Conservation (phyloP, 1,140 invertebrate species). For the Wiebesia pumilae region DNA sequence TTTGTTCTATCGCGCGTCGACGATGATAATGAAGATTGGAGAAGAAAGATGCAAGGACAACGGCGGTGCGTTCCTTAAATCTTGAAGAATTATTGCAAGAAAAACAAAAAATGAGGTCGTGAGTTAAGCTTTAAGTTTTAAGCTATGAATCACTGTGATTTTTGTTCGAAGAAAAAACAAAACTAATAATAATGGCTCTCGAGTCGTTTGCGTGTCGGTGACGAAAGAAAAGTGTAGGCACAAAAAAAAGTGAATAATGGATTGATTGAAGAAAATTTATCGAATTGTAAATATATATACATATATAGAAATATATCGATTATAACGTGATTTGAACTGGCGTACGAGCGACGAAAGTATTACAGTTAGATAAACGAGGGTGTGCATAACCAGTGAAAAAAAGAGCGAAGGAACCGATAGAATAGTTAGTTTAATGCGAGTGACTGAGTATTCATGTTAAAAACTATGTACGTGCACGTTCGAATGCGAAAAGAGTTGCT, state of each 20-base stretch:
- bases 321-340: slow-evolving; percentile 23
- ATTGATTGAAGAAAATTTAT: slow-evolving; percentile 50
- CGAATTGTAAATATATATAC: slow-evolving; percentile 56
- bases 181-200: slow-evolving; percentile 38
- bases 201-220: slow-evolving; percentile 49
- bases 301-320: slow-evolving; percentile 44
- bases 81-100: slow-evolving; percentile 27
- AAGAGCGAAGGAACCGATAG: not conserved
- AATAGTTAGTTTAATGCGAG: not conserved
- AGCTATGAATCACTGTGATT: slow-evolving; percentile 57
- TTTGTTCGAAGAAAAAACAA: slow-evolving; percentile 49
- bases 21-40: not conserved
- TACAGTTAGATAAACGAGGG: not conserved
- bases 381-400: slow-evolving; percentile 31
- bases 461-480: not conserved
- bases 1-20: slow-evolving; percentile 40
- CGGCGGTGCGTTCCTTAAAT: slow-evolving; percentile 23
- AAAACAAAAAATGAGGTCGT: slow-evolving; percentile 29
- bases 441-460: slow-evolving; percentile 21
- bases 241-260: slow-evolving; percentile 29
- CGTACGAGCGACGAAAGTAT: slow-evolving; percentile 11
- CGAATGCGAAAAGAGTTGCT: not conserved
- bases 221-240: slow-evolving; percentile 38
- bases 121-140: slow-evolving; percentile 49
- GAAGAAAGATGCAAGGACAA: slow-evolving; percentile 19